phyloP scores from a whole-genome alignment of 30 jellyfish, hydroid and myxozoan genomes.

The Aurelia aurita region DNA sequence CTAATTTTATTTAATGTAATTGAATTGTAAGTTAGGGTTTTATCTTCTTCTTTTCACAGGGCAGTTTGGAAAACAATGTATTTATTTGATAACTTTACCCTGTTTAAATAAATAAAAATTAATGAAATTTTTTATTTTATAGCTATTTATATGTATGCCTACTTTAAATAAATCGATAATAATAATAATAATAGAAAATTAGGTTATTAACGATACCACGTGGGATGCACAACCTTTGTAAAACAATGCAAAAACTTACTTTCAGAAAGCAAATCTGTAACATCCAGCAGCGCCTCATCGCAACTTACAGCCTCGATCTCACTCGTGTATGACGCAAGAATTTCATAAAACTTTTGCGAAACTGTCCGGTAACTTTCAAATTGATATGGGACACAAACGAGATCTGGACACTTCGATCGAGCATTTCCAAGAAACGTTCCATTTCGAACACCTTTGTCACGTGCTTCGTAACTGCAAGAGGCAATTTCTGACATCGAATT shows the following conservation, averaged over 20 bases:
- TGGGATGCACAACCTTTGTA: too few species aligned
- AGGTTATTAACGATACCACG: too few species aligned
- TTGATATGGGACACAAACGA: conserved; percentile 91
- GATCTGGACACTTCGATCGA: conserved; percentile 79
- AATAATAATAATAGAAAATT: too few species aligned
- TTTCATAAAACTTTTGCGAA: conserved; percentile 88
- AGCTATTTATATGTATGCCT: too few species aligned
- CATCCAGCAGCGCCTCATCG: conserved; percentile 97
- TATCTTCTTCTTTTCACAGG: too few species aligned
- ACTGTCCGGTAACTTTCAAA: conserved; percentile 93
- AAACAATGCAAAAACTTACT: conserved; percentile 20
- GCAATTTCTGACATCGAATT: conserved; percentile 93
- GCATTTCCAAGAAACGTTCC: conserved; percentile 95
- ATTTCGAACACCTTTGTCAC: conserved; percentile 89
- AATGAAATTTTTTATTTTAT: too few species aligned
- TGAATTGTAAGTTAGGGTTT: too few species aligned
- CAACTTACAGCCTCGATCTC: conserved; percentile 98
- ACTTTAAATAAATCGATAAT: too few species aligned
- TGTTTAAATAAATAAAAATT: too few species aligned
- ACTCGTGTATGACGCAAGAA: conserved; percentile 78
- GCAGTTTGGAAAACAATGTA: too few species aligned
- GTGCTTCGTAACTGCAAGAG: conserved; percentile 98
- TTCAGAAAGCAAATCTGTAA: conserved; percentile 56
- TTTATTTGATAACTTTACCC: too few species aligned
- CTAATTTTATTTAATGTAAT: too few species aligned